A percentile compares a stretch with the other conserved stretches of the same genome.
Evolutionary conservation across 92 coral and sea anemone species (phyloP).

Genomic region (Galaxea fascicularis): DNA sequence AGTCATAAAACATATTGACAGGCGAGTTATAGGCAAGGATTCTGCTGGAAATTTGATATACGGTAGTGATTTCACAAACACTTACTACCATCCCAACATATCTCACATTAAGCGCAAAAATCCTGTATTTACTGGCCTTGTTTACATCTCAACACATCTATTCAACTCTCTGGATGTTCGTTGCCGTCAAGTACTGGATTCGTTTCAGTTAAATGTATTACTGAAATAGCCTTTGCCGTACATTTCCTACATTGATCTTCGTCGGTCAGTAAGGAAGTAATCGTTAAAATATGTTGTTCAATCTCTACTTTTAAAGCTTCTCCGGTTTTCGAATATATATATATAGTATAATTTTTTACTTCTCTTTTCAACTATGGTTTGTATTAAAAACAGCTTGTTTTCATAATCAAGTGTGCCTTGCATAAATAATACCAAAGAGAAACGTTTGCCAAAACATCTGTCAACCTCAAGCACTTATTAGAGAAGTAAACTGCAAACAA

Average conservation of each 20-base stretch:
- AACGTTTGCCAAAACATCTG: too few relatives aligned
- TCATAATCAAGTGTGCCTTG: not conserved
- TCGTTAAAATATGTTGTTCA: slow-evolving; percentile 1
- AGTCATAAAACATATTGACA: slow-evolving; percentile 25
- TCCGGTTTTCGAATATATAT: slow-evolving; percentile 11
- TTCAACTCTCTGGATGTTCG: slow-evolving; percentile 25
- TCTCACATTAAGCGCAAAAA: slow-evolving; percentile 37
- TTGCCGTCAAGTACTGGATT: slow-evolving; percentile 31
- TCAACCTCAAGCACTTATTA: too few relatives aligned
- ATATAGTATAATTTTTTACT: not conserved
- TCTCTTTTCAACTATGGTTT: not conserved
- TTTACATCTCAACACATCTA: slow-evolving; percentile 12
- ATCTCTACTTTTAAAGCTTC: not conserved
- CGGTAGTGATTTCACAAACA: not conserved
- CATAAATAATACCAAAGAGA: too few relatives aligned
- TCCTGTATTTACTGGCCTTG: slow-evolving; percentile 32
- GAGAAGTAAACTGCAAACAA: too few relatives aligned
- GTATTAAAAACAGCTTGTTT: not conserved
- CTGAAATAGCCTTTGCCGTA: slow-evolving; percentile 8
- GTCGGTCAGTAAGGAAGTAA: slow-evolving; percentile 14
- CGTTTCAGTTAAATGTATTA: slow-evolving; percentile 25
- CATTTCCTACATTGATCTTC: slow-evolving; percentile 11
- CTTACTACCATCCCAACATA: slow-evolving; percentile 13
- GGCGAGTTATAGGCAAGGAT: slow-evolving; percentile 32
- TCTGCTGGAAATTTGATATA: not conserved